Percentiles rank a stretch among this genome's conserved stretches.
These are phyloP conservation scores for Tinamus major DNA, from an alignment of 2,797 vertebrate genomes.

Conservation along the genomic window DNA sequence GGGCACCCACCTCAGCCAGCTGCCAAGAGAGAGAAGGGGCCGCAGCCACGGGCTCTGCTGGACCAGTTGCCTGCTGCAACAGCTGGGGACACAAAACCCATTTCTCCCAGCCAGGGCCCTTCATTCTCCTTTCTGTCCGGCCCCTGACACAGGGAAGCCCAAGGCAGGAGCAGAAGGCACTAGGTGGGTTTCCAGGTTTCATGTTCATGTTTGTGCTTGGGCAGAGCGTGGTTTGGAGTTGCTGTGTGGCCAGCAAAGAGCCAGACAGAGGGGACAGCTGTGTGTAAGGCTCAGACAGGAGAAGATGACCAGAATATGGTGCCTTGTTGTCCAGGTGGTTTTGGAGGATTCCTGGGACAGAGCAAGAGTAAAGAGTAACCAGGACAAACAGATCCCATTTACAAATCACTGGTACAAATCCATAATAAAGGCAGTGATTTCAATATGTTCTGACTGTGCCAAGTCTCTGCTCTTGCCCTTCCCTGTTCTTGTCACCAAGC, in stretches of 20 bases:
- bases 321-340: not conserved
- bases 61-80: not conserved
- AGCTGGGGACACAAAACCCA: not conserved
- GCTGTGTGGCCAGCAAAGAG: no score
- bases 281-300: no score
- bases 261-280: no score
- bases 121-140: not conserved
- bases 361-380: not conserved
- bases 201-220: no score
- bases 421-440: not conserved
- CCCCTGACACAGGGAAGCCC: no score
- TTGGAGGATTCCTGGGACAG: not conserved
- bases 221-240: no score
- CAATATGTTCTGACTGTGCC: not conserved
- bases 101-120: not conserved
- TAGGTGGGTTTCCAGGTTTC: no score
- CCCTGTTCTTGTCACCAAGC: not conserved
- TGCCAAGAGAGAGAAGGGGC: no score
- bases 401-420: not conserved
- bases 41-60: no score
- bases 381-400: not conserved
- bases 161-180: no score
- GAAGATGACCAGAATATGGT: no score
- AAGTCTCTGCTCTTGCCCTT: not conserved
- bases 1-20: not conserved